These are phyloP conservation scores for Serripes groenlandicus DNA, from an alignment of 2,888 invertebrate species.

Conservation along the genomic window DNA sequence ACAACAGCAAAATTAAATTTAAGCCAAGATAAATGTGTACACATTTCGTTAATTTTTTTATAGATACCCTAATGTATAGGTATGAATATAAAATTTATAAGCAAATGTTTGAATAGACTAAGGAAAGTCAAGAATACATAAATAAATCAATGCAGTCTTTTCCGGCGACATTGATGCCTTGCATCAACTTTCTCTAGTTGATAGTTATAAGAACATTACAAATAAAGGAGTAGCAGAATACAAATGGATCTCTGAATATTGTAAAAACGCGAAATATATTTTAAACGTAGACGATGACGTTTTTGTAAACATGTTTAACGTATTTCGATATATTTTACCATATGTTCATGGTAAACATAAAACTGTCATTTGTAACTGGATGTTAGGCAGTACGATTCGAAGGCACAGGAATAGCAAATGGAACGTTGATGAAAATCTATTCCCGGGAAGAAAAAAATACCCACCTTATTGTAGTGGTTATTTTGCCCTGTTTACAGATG, in stretches of 20 bases:
- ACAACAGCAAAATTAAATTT: too few relatives aligned
- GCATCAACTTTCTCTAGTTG: too few relatives aligned
- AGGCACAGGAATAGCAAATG: background rate
- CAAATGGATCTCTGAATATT: constrained; percentile 1
- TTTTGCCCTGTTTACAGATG: background rate
- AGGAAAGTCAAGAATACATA: too few relatives aligned
- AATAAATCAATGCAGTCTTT: too few relatives aligned
- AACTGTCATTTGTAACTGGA: background rate
- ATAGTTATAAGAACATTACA: background rate
- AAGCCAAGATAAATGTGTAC: too few relatives aligned
- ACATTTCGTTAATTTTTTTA: too few relatives aligned
- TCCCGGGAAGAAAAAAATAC: background rate
- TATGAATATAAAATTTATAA: too few relatives aligned
- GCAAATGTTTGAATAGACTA: too few relatives aligned
- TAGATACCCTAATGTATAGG: too few relatives aligned
- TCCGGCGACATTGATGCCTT: too few relatives aligned
- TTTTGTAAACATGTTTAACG: background rate
- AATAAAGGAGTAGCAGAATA: background rate
- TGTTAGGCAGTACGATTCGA: background rate
- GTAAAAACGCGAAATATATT: background rate
- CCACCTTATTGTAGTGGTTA: background rate
- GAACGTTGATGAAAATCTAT: background rate
- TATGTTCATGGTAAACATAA: background rate
- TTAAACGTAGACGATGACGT: background rate
- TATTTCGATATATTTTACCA: background rate